These are phyloP conservation scores for Trypoxylon attenuatum DNA, from an alignment of 2,888 invertebrate species.

Conservation along the genomic window DNA sequence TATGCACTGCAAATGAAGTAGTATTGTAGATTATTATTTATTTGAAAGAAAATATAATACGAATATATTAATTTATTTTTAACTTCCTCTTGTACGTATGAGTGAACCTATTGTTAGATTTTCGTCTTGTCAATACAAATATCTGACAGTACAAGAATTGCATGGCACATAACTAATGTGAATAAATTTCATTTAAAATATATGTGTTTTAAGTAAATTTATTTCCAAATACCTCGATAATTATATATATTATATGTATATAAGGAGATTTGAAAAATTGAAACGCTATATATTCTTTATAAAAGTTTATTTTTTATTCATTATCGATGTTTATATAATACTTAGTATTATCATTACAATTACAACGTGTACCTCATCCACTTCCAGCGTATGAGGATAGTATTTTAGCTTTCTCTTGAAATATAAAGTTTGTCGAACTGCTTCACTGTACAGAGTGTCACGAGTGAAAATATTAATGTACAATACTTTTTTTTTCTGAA, in stretches of 20 bases:
- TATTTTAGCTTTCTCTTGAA: slow-evolving; percentile 40
- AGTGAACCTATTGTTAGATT: neutral
- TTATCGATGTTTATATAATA: slow-evolving; percentile 57
- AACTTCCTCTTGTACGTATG: neutral
- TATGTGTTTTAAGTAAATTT: too few relatives aligned
- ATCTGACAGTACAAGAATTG: neutral
- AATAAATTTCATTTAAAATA: neutral
- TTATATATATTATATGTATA: neutral
- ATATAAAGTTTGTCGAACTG: slow-evolving; percentile 49
- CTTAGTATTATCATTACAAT: slow-evolving; percentile 56
- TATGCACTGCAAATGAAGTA: too few relatives aligned
- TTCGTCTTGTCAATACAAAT: neutral
- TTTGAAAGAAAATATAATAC: neutral
- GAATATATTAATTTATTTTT: neutral
- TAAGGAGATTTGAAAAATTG: too few relatives aligned
- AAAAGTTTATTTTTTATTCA: slow-evolving; percentile 55
- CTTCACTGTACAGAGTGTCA: slow-evolving; percentile 55
- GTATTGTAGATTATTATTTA: neutral
- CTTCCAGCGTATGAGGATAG: slow-evolving; percentile 36
- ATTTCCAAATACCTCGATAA: too few relatives aligned
- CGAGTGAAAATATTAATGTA: slow-evolving; percentile 57
- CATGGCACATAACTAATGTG: neutral
- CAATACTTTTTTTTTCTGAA: slow-evolving; percentile 39
- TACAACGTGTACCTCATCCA: slow-evolving; percentile 49
- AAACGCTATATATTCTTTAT: slow-evolving; percentile 44